Percentiles rank a stretch among this genome's conserved stretches.
Evolutionary conservation across 2,888 invertebrate genomes (phyloP).

Genomic region (Steinernema carpocapsae): DNA sequence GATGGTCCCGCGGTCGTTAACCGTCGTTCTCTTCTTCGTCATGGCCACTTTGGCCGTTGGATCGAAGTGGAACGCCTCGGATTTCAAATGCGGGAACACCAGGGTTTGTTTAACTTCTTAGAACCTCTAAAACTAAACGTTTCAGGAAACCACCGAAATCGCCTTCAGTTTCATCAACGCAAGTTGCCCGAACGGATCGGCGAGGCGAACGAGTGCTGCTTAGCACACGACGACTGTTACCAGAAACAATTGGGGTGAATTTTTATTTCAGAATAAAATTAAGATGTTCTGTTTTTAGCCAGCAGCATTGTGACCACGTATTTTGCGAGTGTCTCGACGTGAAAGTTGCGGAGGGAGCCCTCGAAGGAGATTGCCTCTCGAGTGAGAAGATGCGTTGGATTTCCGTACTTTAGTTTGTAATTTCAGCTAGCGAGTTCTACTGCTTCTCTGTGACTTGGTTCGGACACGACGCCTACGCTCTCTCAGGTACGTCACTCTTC

Average conservation of each 20-base stretch:
- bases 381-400: too few species aligned
- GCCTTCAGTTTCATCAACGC: background rate
- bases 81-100: background rate
- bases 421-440: constrained; percentile 1
- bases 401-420: background rate
- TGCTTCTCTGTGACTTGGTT: background rate
- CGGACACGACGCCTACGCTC: background rate
- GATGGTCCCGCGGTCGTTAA: background rate
- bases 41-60: background rate
- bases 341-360: constrained; percentile 10
- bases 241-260: constrained; percentile 19
- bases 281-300: background rate
- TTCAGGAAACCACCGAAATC: too few species aligned
- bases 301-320: constrained; percentile 40
- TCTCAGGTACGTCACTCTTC: background rate
- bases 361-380: background rate
- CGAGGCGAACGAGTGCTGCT: constrained; percentile 39
- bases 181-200: background rate
- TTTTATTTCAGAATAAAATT: background rate
- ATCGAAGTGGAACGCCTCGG: background rate
- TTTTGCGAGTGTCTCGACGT: constrained; percentile 42
- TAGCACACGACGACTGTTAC: constrained; percentile 40
- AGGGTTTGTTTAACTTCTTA: too few species aligned
- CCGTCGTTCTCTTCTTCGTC: background rate
- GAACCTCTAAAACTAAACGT: too few species aligned